These are phyloP conservation scores for Scaptomyza montana DNA, from an alignment of 1,140 invertebrate genomes.

Conservation along the genomic window DNA sequence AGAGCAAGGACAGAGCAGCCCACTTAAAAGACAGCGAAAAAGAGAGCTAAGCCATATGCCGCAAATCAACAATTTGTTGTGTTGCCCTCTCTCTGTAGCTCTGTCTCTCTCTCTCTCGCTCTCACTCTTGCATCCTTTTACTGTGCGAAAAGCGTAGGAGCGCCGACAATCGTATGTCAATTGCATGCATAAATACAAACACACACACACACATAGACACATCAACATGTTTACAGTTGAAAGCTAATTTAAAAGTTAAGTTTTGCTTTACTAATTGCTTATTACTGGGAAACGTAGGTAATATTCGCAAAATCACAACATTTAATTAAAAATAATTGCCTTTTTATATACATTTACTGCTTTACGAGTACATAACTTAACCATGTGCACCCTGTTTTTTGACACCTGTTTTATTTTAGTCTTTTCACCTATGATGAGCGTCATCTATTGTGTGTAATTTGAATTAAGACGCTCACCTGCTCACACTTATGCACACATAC, in stretches of 20 bases:
- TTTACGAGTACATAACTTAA: no score
- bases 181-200: background rate
- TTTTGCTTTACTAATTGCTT: no score
- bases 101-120: background rate
- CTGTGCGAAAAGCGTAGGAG: background rate
- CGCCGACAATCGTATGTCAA: background rate
- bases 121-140: background rate
- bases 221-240: background rate
- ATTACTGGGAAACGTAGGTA: no score
- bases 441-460: conserved; percentile 33
- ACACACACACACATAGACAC: background rate
- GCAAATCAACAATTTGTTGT: background rate
- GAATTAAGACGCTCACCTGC: conserved; percentile 38
- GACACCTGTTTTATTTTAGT: background rate
- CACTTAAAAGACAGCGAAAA: background rate
- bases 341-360: no score
- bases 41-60: background rate
- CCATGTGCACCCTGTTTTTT: background rate
- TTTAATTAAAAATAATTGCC: no score
- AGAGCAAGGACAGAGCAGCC: background rate
- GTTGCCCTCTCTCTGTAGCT: no score
- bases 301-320: no score
- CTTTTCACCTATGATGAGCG: background rate
- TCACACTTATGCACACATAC: background rate
- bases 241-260: conserved; percentile 14